Percentiles rank a stretch among this genome's conserved stretches.
phyloP scores from a whole-genome alignment of 2,888 invertebrate genomes.

The Brachyopa scutellaris region DNA sequence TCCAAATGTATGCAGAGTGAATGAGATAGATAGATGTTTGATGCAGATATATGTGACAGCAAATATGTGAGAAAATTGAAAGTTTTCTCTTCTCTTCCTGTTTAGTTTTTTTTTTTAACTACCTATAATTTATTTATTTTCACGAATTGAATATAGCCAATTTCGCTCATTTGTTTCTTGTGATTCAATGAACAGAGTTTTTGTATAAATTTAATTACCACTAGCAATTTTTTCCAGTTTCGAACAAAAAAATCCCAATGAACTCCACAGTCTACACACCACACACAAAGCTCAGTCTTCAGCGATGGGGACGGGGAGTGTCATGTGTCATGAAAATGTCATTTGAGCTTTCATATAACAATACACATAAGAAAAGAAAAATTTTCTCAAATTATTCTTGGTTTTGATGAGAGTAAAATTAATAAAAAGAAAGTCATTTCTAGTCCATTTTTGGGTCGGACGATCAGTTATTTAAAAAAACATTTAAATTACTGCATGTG shows the following conservation, averaged over 20 bases:
- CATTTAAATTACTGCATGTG: too few species aligned
- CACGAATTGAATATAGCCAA: slow-evolving; percentile 3
- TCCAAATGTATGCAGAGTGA: slow-evolving; percentile 19
- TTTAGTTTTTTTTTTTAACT: slow-evolving; percentile 27
- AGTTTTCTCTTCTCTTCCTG: slow-evolving; percentile 52
- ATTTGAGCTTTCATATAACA: background rate
- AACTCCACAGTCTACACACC: slow-evolving; percentile 11
- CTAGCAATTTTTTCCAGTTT: slow-evolving; percentile 9
- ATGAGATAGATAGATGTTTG: slow-evolving; percentile 23
- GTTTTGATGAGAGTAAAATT: too few species aligned
- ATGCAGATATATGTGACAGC: slow-evolving; percentile 25
- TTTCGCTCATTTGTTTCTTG: background rate
- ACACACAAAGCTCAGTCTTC: background rate
- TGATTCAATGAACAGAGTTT: background rate
- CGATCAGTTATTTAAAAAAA: too few species aligned
- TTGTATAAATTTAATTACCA: slow-evolving; percentile 7
- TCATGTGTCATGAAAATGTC: background rate
- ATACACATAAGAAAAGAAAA: too few species aligned
- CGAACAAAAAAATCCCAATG: slow-evolving; percentile 2
- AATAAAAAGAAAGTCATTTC: too few species aligned
- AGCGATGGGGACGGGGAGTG: slow-evolving; percentile 13
- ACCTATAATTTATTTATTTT: slow-evolving; percentile 6
- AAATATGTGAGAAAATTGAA: slow-evolving; percentile 30
- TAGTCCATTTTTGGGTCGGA: too few species aligned
- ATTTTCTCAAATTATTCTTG: too few species aligned